Base-by-base conservation (phyloP, 2,888 invertebrate species). In the Cyrtodaria siliqua region DNA sequence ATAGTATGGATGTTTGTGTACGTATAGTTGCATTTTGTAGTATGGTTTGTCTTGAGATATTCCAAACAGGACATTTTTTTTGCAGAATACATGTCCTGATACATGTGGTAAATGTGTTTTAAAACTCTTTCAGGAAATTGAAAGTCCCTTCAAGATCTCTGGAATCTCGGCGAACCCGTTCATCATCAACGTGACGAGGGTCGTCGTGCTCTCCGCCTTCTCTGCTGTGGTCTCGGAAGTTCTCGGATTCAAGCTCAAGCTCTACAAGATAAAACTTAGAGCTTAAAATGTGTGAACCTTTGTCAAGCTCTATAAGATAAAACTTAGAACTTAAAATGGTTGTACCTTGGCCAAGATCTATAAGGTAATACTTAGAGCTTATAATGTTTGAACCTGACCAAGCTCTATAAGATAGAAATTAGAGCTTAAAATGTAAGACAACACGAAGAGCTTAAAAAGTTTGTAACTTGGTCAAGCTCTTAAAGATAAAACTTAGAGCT, bases 231-330 rank as follows among this genome's bases (percentile, higher is more conserved):
- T 99, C n/a, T 98, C 98, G 2, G 98, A 99, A 94, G 95, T 98
- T 94, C 94, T 98, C 63, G 99, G 99, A 62, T 99, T 99, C 93
- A 99, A 99, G 94, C 94, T 99, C 74, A 99, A 99, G 94, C 94
- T 99, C 56, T 97, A 98, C 93, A 99, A 99, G 95, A 98, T 99
- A 89, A 99, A 98, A 94, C 79, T 92, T 14, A 87, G 86, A 71
- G 85, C 86, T 26, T 90, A 64, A 79, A n/a, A n/a, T n/a, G n/a
- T n/a, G n/a, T n/a, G n/a, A n/a, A n/a, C n/a, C n/a, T n/a, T n/a
- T n/a, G n/a, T 99, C 74, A 99, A 99, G 94, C 94, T 99, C 56
- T 97, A 98, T 93, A 99, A 99, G 95, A 98, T 99, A 89, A 99
- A 98, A 94, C 79, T 92, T 14, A 87, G 86, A 71, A 84, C 86